phyloP scores from a whole-genome alignment of 2,113 vertebrate genomes.

The Oplegnathus fasciatus region DNA sequence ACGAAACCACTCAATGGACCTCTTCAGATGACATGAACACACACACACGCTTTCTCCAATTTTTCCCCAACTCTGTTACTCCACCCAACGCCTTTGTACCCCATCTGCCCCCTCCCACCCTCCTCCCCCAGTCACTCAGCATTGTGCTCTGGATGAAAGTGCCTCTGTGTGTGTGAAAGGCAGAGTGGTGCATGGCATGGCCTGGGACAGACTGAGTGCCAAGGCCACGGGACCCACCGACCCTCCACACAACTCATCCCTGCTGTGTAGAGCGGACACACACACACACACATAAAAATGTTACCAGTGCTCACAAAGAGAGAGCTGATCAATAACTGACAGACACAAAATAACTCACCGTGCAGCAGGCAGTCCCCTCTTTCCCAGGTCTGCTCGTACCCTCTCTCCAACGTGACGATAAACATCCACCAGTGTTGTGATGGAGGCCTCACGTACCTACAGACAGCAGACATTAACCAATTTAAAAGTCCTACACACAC shows the following conservation, averaged over 20 bases:
- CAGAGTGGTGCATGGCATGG: conserved; percentile 80
- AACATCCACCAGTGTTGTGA: conserved; percentile 90
- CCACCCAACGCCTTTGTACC: conserved; percentile 55
- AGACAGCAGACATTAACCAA: conserved; percentile 35
- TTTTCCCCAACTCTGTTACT: conserved; percentile 45
- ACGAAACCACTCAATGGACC: conserved; percentile 38
- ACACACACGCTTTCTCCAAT: conserved; percentile 40
- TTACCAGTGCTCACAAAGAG: neutral
- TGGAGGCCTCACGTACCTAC: conserved; percentile 93
- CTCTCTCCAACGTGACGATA: conserved; percentile 94
- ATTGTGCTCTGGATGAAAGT: conserved; percentile 81
- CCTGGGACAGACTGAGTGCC: conserved; percentile 75
- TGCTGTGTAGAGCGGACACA: neutral
- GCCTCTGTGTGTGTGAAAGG: conserved; percentile 72
- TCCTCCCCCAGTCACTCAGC: conserved; percentile 51
- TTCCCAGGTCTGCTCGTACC: conserved; percentile 90
- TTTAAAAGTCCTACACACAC: conserved; percentile 18
- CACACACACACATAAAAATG: neutral
- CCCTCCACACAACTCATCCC: conserved; percentile 24
- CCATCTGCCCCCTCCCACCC: conserved; percentile 25
- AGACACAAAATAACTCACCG: conserved; percentile 84
- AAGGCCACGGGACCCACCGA: conserved; percentile 53
- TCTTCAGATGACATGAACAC: conserved; percentile 45
- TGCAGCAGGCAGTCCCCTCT: conserved; percentile 90
- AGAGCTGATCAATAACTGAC: conserved; percentile 6